phyloP scores from a whole-genome alignment of 2,797 vertebrate species.

The Epinephelus coioides region DNA sequence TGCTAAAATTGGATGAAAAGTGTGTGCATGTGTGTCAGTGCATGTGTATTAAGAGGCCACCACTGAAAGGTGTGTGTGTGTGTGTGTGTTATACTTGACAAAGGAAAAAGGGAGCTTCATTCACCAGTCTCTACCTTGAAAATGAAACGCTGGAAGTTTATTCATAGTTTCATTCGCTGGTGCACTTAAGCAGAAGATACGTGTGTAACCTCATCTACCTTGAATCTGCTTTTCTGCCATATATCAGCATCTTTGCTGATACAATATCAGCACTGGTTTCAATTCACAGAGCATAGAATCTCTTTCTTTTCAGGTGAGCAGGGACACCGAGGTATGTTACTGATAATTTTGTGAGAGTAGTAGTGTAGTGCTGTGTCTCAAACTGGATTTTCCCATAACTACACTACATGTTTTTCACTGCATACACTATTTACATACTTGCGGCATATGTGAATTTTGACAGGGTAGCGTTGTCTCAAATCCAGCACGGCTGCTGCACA shows the following conservation, averaged over 20 bases:
- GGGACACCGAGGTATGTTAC: not conserved
- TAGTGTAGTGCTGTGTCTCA: no score
- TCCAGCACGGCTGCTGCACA: no score
- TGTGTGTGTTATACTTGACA: conserved; percentile 9
- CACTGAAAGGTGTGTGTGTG: conserved; percentile 9
- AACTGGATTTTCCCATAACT: no score
- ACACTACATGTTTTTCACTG: no score
- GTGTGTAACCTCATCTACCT: conserved; percentile 23
- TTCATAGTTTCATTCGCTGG: conserved; percentile 35
- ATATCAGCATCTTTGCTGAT: conserved; percentile 6
- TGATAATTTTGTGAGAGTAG: no score
- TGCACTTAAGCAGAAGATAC: conserved; percentile 12
- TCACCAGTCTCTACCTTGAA: conserved; percentile 24
- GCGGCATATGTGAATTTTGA: no score
- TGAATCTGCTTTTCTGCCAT: conserved; percentile 16
- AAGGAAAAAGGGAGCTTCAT: conserved; percentile 14
- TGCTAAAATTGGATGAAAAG: conserved; percentile 38
- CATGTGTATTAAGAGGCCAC: conserved; percentile 11
- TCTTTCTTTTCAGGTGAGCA: not conserved
- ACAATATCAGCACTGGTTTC: not conserved
- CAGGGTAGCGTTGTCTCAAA: no score
- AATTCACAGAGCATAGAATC: not conserved
- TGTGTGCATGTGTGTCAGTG: conserved; percentile 10
- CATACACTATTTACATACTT: no score
- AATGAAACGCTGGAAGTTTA: conserved; percentile 15